Conservation (phyloP, 1,140 invertebrate genomes). For the Drosophila nebulosa region DNA sequence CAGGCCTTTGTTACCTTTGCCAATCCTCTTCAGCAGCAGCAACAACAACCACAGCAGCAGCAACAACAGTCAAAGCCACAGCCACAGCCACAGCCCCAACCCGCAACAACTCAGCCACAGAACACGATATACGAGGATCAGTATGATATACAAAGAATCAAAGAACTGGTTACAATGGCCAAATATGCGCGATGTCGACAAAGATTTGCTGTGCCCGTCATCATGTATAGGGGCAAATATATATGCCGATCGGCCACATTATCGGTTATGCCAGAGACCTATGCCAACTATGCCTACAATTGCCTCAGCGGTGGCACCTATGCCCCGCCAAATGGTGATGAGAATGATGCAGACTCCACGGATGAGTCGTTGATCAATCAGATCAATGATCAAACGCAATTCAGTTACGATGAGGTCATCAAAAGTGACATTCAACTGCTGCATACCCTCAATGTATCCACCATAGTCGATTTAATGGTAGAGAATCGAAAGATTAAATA, state of each 20-base stretch:
- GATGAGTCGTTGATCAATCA: conserved; percentile 79
- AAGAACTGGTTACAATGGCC: conserved; percentile 85
- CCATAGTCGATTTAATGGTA: conserved; percentile 93
- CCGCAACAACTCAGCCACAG: conserved; percentile 71
- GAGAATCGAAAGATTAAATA: conserved; percentile 94
- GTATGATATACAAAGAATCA: conserved; percentile 83
- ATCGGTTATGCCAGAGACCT: conserved; percentile 88
- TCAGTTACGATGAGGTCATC: conserved; percentile 83
- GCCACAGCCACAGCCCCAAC: conserved; percentile 47
- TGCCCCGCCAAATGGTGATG: conserved; percentile 56
- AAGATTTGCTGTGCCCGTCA: conserved; percentile 90
- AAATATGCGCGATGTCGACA: conserved; percentile 86
- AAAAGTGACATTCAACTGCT: conserved; percentile 89
- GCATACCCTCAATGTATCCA: conserved; percentile 87
- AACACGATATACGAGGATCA: conserved; percentile 85
- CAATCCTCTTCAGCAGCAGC: conserved; percentile 51
- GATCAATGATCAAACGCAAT: conserved; percentile 62
- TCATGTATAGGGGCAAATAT: conserved; percentile 89
- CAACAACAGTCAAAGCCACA: conserved; percentile 10
- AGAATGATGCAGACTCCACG: conserved; percentile 65
- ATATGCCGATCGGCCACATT: conserved; percentile 87
- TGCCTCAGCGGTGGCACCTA: conserved; percentile 66
- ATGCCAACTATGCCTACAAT: conserved; percentile 82
- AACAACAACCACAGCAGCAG: conserved; percentile 16
- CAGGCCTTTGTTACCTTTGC: conserved; percentile 74